phyloP scores from a whole-genome alignment of 2,888 invertebrate species.

The Drosophila subsilvestris region DNA sequence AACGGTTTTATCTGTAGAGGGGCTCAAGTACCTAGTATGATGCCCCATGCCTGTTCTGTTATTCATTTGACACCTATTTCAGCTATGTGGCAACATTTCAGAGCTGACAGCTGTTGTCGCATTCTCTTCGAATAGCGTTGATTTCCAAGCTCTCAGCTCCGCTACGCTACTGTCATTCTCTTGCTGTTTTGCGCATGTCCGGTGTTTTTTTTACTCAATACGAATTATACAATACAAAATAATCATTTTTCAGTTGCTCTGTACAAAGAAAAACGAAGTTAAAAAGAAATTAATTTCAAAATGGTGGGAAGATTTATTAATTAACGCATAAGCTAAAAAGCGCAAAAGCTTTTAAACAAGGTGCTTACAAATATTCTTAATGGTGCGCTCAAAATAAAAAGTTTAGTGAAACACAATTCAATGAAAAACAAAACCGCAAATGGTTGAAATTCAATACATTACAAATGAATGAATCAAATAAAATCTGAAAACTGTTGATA shows the following conservation, averaged over 20 bases:
- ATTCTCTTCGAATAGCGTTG: neutral
- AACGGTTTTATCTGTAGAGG: neutral
- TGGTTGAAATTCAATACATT: neutral
- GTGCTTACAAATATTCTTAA: neutral
- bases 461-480: neutral
- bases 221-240: constrained; percentile 74
- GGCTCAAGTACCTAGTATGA: neutral
- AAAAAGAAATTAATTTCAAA: neutral
- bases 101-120: constrained; percentile 4
- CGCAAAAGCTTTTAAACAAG: neutral
- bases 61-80: neutral
- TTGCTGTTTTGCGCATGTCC: constrained; percentile 31
- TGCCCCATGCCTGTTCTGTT: neutral
- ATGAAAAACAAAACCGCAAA: neutral
- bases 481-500: neutral
- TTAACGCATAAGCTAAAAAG: neutral
- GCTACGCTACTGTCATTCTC: neutral
- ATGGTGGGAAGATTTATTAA: neutral
- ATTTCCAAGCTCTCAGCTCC: neutral
- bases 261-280: constrained; percentile 7
- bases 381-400: neutral
- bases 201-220: constrained; percentile 9
- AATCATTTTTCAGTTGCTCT: constrained; percentile 50
- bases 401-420: neutral
- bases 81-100: neutral